Evolutionary conservation across 2,797 vertebrate species (phyloP), one percentile per base, ranked within the genome.

Genomic region (Mastacembelus armatus): DNA sequence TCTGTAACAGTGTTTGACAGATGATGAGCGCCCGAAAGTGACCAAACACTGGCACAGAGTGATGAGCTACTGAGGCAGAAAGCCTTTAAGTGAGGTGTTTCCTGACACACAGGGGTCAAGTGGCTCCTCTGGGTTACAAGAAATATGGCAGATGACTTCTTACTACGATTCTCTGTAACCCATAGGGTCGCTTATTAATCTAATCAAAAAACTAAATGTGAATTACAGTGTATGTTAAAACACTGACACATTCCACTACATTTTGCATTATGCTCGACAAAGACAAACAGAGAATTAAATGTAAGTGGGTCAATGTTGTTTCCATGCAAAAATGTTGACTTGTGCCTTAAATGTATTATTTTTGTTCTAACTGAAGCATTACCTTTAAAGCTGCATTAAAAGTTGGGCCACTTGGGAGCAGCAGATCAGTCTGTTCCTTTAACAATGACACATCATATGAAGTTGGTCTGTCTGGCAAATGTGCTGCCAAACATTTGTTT

Each of bases 91-190:
- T 49, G 61, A 78, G 49, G 33, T 14, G 5, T 8, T 2, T 19
- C 33, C 60, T 65, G 59, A 68, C 77, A 77, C 33, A 4, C n/a
- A 30, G 19, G 33, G 47, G 61, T 49, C 74, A 82, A 71, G 49
- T 26, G 56, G 54, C 78, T 81, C 51, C 21, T 71, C 66, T 39
- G 26, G 36, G 48, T 56, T 48, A 18, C 33, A 19, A 51, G 57
- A 71, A 66, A 66, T n/a, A 52, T 78, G 55, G 69, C 65, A 45
- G 49, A 76, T 18, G 11, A 67, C 32, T n/a, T 55, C 29, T 32
- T 7, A 29, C 22, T 50, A 51, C 39, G 52, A 16, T 29, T 35
- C 7, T 18, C 19, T 47, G 50, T 38, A 47, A 21, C 22, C 39
- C 21, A 52, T 30, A 18, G 27, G 7, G 4, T 44, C 22, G 45